Evolutionary conservation across 1,140 invertebrate species (phyloP), one percentile per base, ranked within the genome.

Genomic region (Helicoverpa armigera): DNA sequence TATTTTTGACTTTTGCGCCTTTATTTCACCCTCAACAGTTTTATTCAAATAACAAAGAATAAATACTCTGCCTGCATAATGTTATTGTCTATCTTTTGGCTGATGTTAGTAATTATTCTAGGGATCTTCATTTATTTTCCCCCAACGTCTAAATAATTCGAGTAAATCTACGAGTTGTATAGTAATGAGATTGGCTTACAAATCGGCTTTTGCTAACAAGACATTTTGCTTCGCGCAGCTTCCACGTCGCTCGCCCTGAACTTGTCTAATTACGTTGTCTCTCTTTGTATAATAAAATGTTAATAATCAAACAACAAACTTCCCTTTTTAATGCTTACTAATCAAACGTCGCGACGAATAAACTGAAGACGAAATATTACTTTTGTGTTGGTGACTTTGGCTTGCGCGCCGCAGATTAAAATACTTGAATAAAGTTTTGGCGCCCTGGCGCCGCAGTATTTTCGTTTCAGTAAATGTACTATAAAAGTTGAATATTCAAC

Each of bases 341-440:
- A 72, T 72, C 54, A 72, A 72, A 72, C 50, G 50, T 72, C 51
- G 29, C 23, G n/a, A 35, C 31, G 70, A 16, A 35, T 56, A 56
- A 73, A 18, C 58, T 73, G 7, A 58, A 73, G 70, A 1, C 70
- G 23, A 35, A 73, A 73, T 73, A 73, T 73, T 53, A 73, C 48
- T 73, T 58, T 58, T 73, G 58, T 73, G 70, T 73, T 58, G 43
- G 70, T 58, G 11, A 58, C 53, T 73, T 72, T 73, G 53, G 53
- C 70, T 11, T 13, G 70, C 70, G 13, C 53, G 29, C 31, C 70
- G 31, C 70, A 73, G 70, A 73, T 73, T 58, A 73, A 73, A 73
- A 73, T 58, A 73, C 54, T 73, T 73, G 29, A 72, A 58, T 56
- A 73, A 73, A 73, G 29, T 35, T 69, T 69, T 56, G 70, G 23